Base-by-base conservation (phyloP, 2,797 vertebrate genomes). In the Poecilia picta region DNA sequence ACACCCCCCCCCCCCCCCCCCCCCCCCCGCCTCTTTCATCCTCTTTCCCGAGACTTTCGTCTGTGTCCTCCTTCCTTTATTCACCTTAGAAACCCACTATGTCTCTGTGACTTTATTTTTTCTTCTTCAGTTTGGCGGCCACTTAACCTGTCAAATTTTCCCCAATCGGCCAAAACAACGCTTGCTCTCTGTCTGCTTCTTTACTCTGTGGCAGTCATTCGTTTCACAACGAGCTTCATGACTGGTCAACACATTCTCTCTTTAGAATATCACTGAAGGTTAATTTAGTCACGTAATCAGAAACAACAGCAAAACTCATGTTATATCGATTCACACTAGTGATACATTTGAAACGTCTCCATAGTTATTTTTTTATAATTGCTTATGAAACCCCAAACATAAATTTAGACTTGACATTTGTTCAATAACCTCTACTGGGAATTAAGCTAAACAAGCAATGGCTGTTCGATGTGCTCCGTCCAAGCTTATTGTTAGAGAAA, bases 71-170 rank as follows among this genome's bases (percentile, higher is more conserved):
- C 75, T 71, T 23, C 25, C 73, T 74, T 87, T 91, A 8, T 87
- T 93, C 85, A 76, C 92, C 89, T 82, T 89, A 89, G 92, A 91
- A 92, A 94, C 92, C 76, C 76, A 80, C 89, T 91, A 88, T 89
- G 76, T 79, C 43, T 78, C 77, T 20, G 33, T 39, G 20, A 8
- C 25, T 70, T n/a, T 82, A 25, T 83, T 85, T 84, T 59, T 72
- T 45, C 86, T 89, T 31, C 28, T 62, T 83, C 87, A 71, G 90
- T 92, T 94, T 93, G 93, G 93, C 90, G 91, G 88, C 81, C 89
- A 85, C 47, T 92, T 87, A 90, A 91, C 90, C 80, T 89, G 92
- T 90, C 83, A 89, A 86, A 88, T 83, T 84, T 93, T 86, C 92
- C 87, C 76, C 87, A 55, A 53, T 20, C 3, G 7, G 45, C 25